Conservation (phyloP, 2,888 invertebrate species). For the Elmis aenea region DNA sequence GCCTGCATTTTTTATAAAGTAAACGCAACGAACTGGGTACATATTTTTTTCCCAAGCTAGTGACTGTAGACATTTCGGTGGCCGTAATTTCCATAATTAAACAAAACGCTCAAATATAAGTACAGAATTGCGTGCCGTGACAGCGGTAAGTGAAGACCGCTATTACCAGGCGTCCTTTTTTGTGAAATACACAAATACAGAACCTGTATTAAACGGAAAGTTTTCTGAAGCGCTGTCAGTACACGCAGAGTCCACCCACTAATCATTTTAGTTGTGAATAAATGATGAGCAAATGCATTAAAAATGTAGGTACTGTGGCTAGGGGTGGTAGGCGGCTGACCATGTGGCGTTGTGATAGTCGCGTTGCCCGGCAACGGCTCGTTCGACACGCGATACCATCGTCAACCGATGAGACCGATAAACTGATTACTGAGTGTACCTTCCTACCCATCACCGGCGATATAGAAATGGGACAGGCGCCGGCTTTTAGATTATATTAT, state of each 20-base stretch:
- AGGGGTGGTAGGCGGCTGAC: constrained; percentile 26
- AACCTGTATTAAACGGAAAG: constrained; percentile 27
- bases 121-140: constrained; percentile 17
- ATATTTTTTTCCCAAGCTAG: no score
- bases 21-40: no score
- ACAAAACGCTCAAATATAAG: no score
- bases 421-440: constrained; percentile 23
- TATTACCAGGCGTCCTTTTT: constrained; percentile 19
- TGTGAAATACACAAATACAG: constrained; percentile 22
- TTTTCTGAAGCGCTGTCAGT: constrained; percentile 34
- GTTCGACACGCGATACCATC: constrained; percentile 44
- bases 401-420: constrained; percentile 38
- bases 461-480: constrained; percentile 14
- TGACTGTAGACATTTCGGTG: no score
- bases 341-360: constrained; percentile 39
- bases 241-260: constrained; percentile 37
- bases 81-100: no score
- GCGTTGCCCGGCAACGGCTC: constrained; percentile 39
- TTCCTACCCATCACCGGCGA: constrained; percentile 15
- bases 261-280: constrained; percentile 44
- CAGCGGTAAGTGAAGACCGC: constrained; percentile 14
- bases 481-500: constrained; percentile 19
- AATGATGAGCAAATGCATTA: constrained; percentile 43
- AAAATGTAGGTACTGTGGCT: constrained; percentile 39
- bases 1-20: no score